Conservation (phyloP, 2,113 vertebrate genomes). For the Micromys minutus region DNA sequence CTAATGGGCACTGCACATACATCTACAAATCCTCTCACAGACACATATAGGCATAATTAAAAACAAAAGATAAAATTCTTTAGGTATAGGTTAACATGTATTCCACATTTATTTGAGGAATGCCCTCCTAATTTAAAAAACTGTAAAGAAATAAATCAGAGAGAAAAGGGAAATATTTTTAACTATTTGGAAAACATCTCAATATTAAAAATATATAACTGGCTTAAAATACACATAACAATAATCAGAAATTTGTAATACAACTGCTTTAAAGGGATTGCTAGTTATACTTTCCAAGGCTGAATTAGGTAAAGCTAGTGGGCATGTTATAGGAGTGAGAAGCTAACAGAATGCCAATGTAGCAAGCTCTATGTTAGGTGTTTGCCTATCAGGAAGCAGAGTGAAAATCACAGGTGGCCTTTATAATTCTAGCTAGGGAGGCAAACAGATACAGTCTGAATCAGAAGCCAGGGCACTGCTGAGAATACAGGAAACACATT, state of each 20-base stretch:
- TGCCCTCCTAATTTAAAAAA: conserved; percentile 31
- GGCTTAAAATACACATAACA: conserved; percentile 16
- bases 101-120: neutral
- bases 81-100: neutral
- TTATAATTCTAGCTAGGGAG: neutral
- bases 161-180: neutral
- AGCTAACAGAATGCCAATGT: neutral
- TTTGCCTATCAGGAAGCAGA: neutral
- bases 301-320: neutral
- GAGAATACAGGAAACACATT: neutral
- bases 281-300: neutral
- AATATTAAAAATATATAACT: conserved; percentile 27
- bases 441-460: neutral
- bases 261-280: neutral
- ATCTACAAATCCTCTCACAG: neutral
- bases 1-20: no score
- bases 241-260: neutral
- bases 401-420: neutral
- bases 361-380: neutral
- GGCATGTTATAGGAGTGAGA: neutral
- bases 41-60: neutral
- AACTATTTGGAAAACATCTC: neutral
- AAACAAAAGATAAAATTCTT: neutral
- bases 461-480: neutral
- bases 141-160: neutral